Percentiles rank a stretch among this genome's conserved stretches.
Evolutionary conservation across 2,888 invertebrate species (phyloP).

Genomic region (Mystacides longicornis): DNA sequence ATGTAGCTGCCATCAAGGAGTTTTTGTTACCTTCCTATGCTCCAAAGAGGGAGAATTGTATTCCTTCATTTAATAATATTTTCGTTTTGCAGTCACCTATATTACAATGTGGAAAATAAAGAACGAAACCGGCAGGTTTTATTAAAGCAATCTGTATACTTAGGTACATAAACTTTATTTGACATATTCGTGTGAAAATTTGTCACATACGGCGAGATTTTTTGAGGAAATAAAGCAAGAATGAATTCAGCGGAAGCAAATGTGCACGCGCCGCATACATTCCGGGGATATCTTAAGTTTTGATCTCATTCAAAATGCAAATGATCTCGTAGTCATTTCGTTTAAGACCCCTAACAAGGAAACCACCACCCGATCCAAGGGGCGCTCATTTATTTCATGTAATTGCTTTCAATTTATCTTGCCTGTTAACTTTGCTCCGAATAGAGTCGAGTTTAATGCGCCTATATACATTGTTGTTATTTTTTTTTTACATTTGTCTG

Average conservation of each 20-base stretch:
- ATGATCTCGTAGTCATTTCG: slow-evolving; percentile 21
- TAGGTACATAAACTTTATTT: no score
- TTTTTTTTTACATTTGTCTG: slow-evolving; percentile 13
- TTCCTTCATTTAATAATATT: no score
- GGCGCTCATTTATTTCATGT: slow-evolving; percentile 25
- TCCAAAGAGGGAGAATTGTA: no score
- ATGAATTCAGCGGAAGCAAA: slow-evolving; percentile 14
- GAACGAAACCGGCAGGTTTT: no score
- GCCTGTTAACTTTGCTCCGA: slow-evolving; percentile 22
- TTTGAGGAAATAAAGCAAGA: background rate
- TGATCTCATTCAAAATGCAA: slow-evolving; percentile 25
- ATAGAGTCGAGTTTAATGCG: slow-evolving; percentile 21
- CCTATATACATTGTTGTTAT: slow-evolving; percentile 19
- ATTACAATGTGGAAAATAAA: no score
- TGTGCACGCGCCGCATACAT: slow-evolving; percentile 17
- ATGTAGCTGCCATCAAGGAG: no score
- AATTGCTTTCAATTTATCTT: slow-evolving; percentile 27
- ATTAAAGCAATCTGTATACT: no score
- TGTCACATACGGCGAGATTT: background rate
- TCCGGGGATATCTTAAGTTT: slow-evolving; percentile 11
- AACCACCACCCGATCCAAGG: slow-evolving; percentile 11
- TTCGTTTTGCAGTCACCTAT: no score
- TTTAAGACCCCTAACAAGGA: slow-evolving; percentile 7
- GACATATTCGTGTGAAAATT: no score
- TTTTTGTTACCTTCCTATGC: no score